These are phyloP conservation scores for Cardiocondyla obscurior DNA, from an alignment of 1,140 invertebrate species.

Conservation along the genomic window DNA sequence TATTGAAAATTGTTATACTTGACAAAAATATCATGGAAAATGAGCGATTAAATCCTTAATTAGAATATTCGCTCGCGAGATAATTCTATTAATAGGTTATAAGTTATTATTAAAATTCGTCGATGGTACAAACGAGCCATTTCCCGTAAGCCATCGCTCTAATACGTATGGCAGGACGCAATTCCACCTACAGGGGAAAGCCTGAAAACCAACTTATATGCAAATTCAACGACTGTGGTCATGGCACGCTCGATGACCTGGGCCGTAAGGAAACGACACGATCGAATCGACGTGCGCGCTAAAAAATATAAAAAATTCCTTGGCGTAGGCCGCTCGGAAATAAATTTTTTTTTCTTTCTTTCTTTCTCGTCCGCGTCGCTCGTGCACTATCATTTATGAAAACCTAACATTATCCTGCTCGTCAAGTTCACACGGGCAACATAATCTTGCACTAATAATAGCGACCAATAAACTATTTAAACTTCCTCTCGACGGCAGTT, in stretches of 20 bases:
- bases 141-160: conserved; percentile 40
- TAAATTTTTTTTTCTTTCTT: conserved; percentile 40
- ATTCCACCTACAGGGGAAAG: conserved; percentile 53
- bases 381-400: conserved; percentile 18
- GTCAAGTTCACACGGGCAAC: conserved; percentile 26
- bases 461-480: conserved; percentile 51
- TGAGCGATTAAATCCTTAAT: background rate
- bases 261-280: conserved; percentile 32
- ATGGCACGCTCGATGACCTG: conserved; percentile 37
- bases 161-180: conserved; percentile 27
- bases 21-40: background rate
- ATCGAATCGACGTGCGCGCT: conserved; percentile 38
- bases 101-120: conserved; percentile 1
- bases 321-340: conserved; percentile 23
- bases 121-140: conserved; percentile 28
- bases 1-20: background rate
- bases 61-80: conserved; percentile 11
- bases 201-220: conserved; percentile 70
- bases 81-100: conserved; percentile 32
- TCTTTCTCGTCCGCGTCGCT: background rate
- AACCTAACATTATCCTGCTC: conserved; percentile 24
- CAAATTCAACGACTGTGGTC: conserved; percentile 65
- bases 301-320: conserved; percentile 36
- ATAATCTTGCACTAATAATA: conserved; percentile 52
- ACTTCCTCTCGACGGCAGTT: conserved; percentile 25